phyloP scores from a whole-genome alignment of 35 echinoderm and acorn worm genomes.

The Strongylocentrotus purpuratus region DNA sequence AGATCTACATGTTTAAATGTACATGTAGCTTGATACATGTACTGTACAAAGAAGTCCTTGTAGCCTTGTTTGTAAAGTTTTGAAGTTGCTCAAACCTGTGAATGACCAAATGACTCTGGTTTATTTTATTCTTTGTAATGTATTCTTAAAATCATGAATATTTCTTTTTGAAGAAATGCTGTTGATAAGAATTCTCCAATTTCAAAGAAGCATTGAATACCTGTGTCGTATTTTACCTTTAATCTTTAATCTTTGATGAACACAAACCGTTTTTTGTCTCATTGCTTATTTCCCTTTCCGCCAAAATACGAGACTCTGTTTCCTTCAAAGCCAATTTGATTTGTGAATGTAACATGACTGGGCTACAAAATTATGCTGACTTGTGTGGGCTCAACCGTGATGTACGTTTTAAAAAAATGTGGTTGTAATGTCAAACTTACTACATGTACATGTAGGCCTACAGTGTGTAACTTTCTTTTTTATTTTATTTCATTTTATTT shows the following conservation, averaged over 20 bases:
- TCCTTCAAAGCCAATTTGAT: conserved; percentile 5
- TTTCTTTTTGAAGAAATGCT: not conserved
- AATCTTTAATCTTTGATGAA: not conserved
- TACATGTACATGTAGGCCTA: too few relatives aligned
- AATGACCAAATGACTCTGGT: not conserved
- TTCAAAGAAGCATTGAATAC: not conserved
- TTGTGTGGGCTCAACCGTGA: not conserved
- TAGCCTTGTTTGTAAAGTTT: too few relatives aligned
- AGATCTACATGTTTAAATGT: too few relatives aligned
- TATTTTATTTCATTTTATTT: too few relatives aligned
- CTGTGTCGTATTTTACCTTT: not conserved
- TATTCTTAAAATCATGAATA: too few relatives aligned
- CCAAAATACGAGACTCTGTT: not conserved
- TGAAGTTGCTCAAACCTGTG: too few relatives aligned
- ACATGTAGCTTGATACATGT: too few relatives aligned
- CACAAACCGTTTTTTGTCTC: not conserved
- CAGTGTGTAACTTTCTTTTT: too few relatives aligned
- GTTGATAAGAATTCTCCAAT: not conserved
- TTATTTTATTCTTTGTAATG: too few relatives aligned
- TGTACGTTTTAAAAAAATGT: not conserved
- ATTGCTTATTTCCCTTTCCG: conserved; percentile 2
- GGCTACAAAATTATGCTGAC: not conserved
- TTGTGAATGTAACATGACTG: not conserved
- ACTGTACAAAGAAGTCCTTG: too few relatives aligned
- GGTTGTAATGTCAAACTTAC: not conserved